Evolutionary conservation across 2,797 vertebrate species (phyloP).

Genomic region (Enteromius treurensis): DNA sequence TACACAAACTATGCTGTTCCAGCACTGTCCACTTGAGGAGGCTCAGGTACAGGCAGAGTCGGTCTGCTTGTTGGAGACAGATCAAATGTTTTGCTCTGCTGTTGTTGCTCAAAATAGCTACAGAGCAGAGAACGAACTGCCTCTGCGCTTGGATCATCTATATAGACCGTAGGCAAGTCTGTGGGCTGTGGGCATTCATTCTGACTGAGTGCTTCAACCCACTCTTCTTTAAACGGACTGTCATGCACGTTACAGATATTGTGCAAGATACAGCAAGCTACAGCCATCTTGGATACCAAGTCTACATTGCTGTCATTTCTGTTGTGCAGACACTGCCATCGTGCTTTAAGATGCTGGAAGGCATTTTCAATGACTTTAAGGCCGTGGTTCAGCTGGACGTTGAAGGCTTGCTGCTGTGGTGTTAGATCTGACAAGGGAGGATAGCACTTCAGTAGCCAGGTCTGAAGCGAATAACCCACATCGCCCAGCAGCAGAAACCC

Average conservation of each 20-base stretch:
- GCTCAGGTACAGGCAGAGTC: background rate
- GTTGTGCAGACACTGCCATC: constrained; percentile 77
- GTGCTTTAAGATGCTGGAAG: constrained; percentile 72
- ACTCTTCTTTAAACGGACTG: constrained; percentile 71
- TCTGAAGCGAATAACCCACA: constrained; percentile 72
- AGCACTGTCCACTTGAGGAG: background rate
- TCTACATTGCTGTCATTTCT: constrained; percentile 70
- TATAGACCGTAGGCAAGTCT: background rate
- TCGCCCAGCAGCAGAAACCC: constrained; percentile 74
- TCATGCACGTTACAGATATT: constrained; percentile 73
- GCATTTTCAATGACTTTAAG: constrained; percentile 70
- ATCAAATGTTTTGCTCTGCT: constrained; percentile 14
- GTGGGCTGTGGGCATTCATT: constrained; percentile 67
- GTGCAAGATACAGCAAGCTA: constrained; percentile 76
- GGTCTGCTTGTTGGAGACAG: background rate
- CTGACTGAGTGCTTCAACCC: constrained; percentile 70
- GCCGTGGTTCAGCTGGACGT: constrained; percentile 68
- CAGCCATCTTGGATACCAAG: constrained; percentile 72
- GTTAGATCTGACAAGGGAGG: constrained; percentile 63
- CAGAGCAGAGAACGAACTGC: constrained; percentile 71
- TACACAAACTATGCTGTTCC: constrained; percentile 21
- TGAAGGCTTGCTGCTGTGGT: constrained; percentile 70
- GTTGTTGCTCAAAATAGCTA: constrained; percentile 66
- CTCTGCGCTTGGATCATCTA: constrained; percentile 67
- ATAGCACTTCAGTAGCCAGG: constrained; percentile 77